Evolutionary conservation across 30 jellyfish, hydroid and myxozoan species (phyloP).

Genomic region (Turritopsis rubra): DNA sequence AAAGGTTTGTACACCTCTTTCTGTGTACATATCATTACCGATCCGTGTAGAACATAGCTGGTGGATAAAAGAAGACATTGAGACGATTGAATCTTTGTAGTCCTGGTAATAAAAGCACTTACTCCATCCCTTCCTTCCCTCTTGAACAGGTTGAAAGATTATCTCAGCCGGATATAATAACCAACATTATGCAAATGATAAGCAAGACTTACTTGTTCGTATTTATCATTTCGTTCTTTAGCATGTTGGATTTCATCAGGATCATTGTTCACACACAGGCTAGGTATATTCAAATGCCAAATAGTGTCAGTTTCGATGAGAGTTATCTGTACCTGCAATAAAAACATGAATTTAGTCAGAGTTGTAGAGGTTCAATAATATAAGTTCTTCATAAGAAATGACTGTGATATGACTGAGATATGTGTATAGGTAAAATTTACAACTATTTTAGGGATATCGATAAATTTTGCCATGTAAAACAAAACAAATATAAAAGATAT

Average conservation of each 20-base stretch:
- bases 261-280: slow-evolving; percentile 51
- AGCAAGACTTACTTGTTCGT: slow-evolving; percentile 58
- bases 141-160: neutral
- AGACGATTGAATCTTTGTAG: neutral
- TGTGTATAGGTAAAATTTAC: no score
- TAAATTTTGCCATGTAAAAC: no score
- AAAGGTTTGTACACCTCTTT: slow-evolving; percentile 90
- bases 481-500: no score
- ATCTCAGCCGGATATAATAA: no score
- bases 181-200: neutral
- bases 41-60: slow-evolving; percentile 73
- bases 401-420: no score
- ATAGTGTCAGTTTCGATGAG: slow-evolving; percentile 91
- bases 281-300: slow-evolving; percentile 91
- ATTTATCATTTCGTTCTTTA: slow-evolving; percentile 42
- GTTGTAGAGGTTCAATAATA: no score
- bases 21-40: slow-evolving; percentile 93
- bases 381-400: no score
- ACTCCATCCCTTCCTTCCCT: neutral
- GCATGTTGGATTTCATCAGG: slow-evolving; percentile 45
- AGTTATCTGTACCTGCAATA: slow-evolving; percentile 47
- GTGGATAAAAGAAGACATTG: neutral
- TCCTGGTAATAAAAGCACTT: neutral
- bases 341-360: no score
- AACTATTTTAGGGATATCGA: no score